Conservation (phyloP, 2,797 vertebrate species). For the Acridotheres tristis region DNA sequence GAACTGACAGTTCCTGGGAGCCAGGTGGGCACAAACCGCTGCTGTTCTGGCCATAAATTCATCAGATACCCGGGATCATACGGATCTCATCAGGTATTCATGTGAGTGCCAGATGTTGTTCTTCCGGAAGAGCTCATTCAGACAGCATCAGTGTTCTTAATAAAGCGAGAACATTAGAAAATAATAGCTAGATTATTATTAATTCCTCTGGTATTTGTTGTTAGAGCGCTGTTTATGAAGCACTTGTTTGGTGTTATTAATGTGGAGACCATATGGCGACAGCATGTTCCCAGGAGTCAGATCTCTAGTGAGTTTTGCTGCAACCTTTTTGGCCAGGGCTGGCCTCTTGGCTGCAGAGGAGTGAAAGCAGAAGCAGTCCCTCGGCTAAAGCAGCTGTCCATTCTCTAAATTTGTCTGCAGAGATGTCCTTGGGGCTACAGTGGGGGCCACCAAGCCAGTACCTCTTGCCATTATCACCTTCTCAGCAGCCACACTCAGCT, state of each 20-base stretch:
- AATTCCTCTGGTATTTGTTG: conserved; percentile 68
- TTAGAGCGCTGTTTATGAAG: conserved; percentile 59
- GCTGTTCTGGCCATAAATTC: background rate
- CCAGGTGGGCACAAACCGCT: background rate
- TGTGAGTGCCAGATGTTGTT: conserved; percentile 52
- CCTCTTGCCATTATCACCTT: background rate
- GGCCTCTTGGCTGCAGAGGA: conserved; percentile 13
- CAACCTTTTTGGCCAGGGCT: conserved; percentile 21
- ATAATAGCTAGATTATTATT: conserved; percentile 64
- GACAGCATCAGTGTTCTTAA: conserved; percentile 44
- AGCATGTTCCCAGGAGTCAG: conserved; percentile 31
- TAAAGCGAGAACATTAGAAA: conserved; percentile 60
- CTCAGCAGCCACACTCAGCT: background rate
- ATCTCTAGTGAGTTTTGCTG: conserved; percentile 11
- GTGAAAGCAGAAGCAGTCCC: background rate
- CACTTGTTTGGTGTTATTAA: conserved; percentile 58
- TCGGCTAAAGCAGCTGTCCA: background rate
- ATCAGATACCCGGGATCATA: background rate
- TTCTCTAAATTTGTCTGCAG: background rate
- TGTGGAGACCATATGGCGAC: conserved; percentile 47
- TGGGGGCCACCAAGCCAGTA: background rate
- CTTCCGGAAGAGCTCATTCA: conserved; percentile 36
- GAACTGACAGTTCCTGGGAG: conserved; percentile 22
- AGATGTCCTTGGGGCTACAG: background rate
- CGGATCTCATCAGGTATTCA: conserved; percentile 18